Conservation (phyloP, 1,140 invertebrate genomes). For the Apis laboriosa region DNA sequence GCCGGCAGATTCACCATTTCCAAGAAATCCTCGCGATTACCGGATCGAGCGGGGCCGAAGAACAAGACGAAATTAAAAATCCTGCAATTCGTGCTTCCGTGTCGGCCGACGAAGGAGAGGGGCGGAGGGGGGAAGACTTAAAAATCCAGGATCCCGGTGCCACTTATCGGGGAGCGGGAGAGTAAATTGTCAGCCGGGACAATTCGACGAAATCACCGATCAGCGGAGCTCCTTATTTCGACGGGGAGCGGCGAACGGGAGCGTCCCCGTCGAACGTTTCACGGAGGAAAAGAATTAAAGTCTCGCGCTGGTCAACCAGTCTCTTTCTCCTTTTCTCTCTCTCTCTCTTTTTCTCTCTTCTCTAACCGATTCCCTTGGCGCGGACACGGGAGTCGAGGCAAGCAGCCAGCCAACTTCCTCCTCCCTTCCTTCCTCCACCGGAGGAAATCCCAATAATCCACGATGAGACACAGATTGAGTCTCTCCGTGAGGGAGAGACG, state of each 20-base stretch:
- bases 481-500: conserved; percentile 64
- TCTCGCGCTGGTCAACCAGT: conserved; percentile 55
- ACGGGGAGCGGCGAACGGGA: conserved; percentile 18
- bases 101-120: background rate
- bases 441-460: conserved; percentile 79
- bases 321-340: conserved; percentile 9
- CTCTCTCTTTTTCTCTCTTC: background rate
- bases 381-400: conserved; percentile 52
- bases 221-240: conserved; percentile 43
- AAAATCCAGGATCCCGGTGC: conserved; percentile 23
- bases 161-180: background rate
- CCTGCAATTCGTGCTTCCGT: conserved; percentile 35
- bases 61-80: conserved; percentile 53
- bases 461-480: conserved; percentile 80
- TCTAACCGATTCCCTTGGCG: conserved; percentile 65
- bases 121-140: conserved; percentile 7
- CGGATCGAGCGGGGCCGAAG: background rate
- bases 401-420: conserved; percentile 44
- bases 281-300: conserved; percentile 60
- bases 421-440: conserved; percentile 31
- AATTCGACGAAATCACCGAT: conserved; percentile 61
- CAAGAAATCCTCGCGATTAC: conserved; percentile 35
- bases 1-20: background rate
- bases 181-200: conserved; percentile 49
- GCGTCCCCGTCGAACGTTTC: conserved; percentile 12